Conservation (phyloP, 1,140 invertebrate genomes). For the Aphelenchoides fujianensis region DNA sequence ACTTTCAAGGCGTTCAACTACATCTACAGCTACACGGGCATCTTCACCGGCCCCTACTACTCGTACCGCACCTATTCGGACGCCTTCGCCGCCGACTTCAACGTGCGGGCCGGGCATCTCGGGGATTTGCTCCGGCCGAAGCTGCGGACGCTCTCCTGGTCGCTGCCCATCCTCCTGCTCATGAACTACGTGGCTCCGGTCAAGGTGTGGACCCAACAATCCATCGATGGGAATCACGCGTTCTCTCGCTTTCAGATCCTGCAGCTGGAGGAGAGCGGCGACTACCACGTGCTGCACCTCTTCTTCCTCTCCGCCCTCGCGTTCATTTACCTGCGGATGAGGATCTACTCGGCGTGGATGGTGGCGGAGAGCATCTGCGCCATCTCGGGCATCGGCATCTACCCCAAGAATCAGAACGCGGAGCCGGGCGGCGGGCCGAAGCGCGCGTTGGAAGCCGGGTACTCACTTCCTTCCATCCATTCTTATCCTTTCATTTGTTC, state of each 20-base stretch:
- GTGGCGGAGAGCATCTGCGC: too few relatives aligned
- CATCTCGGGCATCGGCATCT: too few relatives aligned
- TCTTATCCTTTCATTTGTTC: constrained; percentile 2
- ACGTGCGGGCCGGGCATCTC: constrained; percentile 27
- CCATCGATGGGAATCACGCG: constrained; percentile 2
- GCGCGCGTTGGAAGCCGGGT: constrained; percentile 62
- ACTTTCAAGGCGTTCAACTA: too few relatives aligned
- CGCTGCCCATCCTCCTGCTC: constrained; percentile 52
- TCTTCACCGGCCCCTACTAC: too few relatives aligned
- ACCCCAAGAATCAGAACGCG: constrained; percentile 73
- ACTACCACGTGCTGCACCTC: too few relatives aligned
- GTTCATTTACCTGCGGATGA: constrained; percentile 80
- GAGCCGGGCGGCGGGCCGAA: constrained; percentile 78
- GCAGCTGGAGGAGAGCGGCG: too few relatives aligned
- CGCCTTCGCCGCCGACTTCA: too few relatives aligned
- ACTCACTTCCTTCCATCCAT: neutral
- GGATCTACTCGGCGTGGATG: too few relatives aligned
- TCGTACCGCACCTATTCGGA: too few relatives aligned
- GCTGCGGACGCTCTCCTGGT: too few relatives aligned
- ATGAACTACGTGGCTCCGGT: constrained; percentile 51
- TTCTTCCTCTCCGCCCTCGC: constrained; percentile 80
- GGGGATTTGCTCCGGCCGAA: constrained; percentile 28
- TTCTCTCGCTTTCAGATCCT: too few relatives aligned
- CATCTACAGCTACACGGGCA: too few relatives aligned
- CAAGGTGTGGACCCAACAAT: constrained; percentile 40